Base-by-base conservation (phyloP, 2,113 vertebrate genomes). In the Anas platyrhynchos region DNA sequence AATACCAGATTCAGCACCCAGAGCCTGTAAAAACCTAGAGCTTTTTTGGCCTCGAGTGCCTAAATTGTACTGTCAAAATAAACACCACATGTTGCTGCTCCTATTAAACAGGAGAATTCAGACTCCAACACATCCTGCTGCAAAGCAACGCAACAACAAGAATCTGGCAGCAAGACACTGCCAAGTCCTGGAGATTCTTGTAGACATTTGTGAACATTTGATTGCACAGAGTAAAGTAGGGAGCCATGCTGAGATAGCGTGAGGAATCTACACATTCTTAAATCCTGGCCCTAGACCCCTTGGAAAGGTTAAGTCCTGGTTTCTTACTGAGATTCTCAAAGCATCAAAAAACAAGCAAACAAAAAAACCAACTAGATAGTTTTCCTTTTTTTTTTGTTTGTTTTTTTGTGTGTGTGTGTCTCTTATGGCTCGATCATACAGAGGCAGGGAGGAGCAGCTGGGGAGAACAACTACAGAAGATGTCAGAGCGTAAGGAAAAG, bases 381-480 rank as follows among this genome's bases (percentile, higher is more conserved):
- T 41, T 38, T 62, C n/a, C 22, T 10, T 74, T 41, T 43, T 22
- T 27, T 4, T 21, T 46, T 17, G 3, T 21, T 21, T 41, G 41
- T 48, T 48, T 25, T 25, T 75, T n/a, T 26, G 23, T 41, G 41
- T 41, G 41, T 41, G 41, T 41, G 41, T 41, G 12, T 41, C 41
- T 22, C 22, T 16, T 27, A 13, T 6, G 11, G 34, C 13, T 38
- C 9, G 0, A 25, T 4, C 2, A 1, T 16, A 36, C n/a, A 46
- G 38, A 87, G 32, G 13, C 5, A 46, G 32, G 43, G 5, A 9
- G 43, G 7, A 22, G 13, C 44, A 11, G n/a, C 48, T 18, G 2
- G 4, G 43, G 3, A 31, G 12, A 75, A 56, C 14, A 25, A 16
- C 26, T 88, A n/a, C 52, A 69, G 52, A 16, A 43, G 3, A 32